Conservation (phyloP, 2,888 invertebrate species). For the Cryptus armator region DNA sequence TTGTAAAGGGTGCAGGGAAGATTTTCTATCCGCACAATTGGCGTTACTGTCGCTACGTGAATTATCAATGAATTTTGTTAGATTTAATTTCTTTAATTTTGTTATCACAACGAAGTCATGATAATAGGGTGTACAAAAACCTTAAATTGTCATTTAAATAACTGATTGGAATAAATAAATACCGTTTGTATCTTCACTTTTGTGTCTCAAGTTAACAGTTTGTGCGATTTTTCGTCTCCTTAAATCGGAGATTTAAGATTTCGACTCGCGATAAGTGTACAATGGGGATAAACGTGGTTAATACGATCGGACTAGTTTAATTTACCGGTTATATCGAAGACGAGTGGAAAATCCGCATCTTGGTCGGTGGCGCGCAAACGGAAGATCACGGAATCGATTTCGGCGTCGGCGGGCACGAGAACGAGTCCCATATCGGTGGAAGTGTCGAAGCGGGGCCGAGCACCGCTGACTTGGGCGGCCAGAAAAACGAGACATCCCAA, state of each 20-base stretch:
- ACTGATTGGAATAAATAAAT: too few species aligned
- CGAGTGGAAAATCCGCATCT: conserved; percentile 94
- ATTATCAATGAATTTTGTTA: conserved; percentile 36
- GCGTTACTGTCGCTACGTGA: conserved; percentile 88
- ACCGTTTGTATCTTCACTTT: too few species aligned
- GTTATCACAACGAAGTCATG: neutral
- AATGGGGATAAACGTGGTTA: neutral
- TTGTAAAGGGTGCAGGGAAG: conserved; percentile 95
- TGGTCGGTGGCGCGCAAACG: conserved; percentile 95
- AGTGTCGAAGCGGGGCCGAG: conserved; percentile 94
- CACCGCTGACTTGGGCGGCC: conserved; percentile 85
- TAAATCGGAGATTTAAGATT: too few species aligned
- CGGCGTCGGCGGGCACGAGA: conserved; percentile 93
- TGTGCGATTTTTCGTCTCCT: too few species aligned
- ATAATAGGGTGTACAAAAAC: too few species aligned
- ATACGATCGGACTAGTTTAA: neutral
- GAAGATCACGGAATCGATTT: conserved; percentile 94
- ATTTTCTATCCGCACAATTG: conserved; percentile 92
- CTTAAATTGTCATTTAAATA: too few species aligned
- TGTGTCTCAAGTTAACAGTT: too few species aligned
- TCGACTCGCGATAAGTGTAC: too few species aligned
- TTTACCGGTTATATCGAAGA: conserved; percentile 91
- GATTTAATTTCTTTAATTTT: neutral
- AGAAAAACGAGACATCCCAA: conserved; percentile 79
- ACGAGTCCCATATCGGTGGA: conserved; percentile 93